Evolutionary conservation across 2,888 invertebrate species (phyloP), one percentile per base, ranked within the genome.

Genomic region (Drosophila neonasuta): DNA sequence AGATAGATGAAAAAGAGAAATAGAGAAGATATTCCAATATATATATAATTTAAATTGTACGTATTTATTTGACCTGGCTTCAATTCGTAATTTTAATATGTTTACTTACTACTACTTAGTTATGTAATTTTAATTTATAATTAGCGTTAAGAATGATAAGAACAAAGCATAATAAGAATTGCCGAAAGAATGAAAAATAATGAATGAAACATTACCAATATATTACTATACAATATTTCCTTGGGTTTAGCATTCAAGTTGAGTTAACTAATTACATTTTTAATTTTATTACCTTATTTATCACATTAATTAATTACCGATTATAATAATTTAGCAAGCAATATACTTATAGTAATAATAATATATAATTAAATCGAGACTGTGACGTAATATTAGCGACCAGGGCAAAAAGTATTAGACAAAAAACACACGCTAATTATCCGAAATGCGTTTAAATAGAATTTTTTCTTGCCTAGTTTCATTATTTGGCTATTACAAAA

Each of bases 381-480:
- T 77, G 71, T 76, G 76, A 77, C 74, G 65, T 69, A 71, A 83
- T 80, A 50, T 69, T 84, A 54, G 63, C 57, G 59, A 59, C 55
- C 64, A 76, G 65, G 83, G 80, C 80, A 82, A 77, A 77, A 77
- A 80, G 80, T 80, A 86, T 80, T 83, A 74, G 72, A 74, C 24
- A 77, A 50, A 24, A 24, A 24, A 24, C 5, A 46, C 15, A 60
- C 58, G 74, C 71, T 52, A 34, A 51, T 29, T 36, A 36, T 36
- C 10, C 24, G 17, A 55, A 54, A 59, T 45, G 65, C 62, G 55
- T 59, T 48, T n/a, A 24, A 39, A 42, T 61, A 66, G 63, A 51
- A 51, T 36, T 50, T 50, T 75, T 85, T 80, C 74, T 86, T 83
- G 86, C 74, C 74, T 83, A 68, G 62, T 69, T 74, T 77, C 80